Base-by-base conservation (phyloP, 1,140 invertebrate genomes). In the Papilio helenus region DNA sequence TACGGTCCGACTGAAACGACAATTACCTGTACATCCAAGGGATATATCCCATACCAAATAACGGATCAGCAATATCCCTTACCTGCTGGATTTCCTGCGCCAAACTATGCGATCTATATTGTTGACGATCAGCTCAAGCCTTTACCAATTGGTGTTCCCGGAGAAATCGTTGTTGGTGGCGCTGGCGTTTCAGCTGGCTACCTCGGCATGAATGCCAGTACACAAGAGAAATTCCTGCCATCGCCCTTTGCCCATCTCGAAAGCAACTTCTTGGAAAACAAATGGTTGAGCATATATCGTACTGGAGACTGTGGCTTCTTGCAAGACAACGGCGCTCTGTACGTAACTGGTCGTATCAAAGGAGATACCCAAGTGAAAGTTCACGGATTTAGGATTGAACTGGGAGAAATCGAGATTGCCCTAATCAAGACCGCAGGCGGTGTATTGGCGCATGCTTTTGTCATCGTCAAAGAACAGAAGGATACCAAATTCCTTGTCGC, bases 31-130 rank as follows among this genome's bases (percentile, higher is more conserved):
- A 51, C 49, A 51, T 51, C 49, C 49, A 51, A 51, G 49, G 49
- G 49, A 51, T 51, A 51, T 51, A 51, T 51, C 49, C 49, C 49
- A 51, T 51, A 51, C 49, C 49, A 51, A 51, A 51, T 51, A 51
- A 51, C 49, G 49, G 49, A 51, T 51, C 49, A 51, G 49, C 49
- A 51, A 51, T 51, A 51, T 51, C 49, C 49, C 8, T 51, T 51
- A 51, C 49, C 49, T 51, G 49, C 49, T 51, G 49, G 49, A 51
- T 51, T 51, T 51, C 49, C 49, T 51, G 49, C 49, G 49, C 49
- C 49, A 51, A 51, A 51, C 18, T 51, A 51, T 51, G 49, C 49
- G 49, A 51, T 51, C 49, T 51, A 51, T 51, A 51, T 51, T 51
- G 49, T 51, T 51, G 49, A 51, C 49, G 49, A 51, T 51, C 49